Conservation (phyloP, 2,113 vertebrate genomes). For the Laticauda colubrina region DNA sequence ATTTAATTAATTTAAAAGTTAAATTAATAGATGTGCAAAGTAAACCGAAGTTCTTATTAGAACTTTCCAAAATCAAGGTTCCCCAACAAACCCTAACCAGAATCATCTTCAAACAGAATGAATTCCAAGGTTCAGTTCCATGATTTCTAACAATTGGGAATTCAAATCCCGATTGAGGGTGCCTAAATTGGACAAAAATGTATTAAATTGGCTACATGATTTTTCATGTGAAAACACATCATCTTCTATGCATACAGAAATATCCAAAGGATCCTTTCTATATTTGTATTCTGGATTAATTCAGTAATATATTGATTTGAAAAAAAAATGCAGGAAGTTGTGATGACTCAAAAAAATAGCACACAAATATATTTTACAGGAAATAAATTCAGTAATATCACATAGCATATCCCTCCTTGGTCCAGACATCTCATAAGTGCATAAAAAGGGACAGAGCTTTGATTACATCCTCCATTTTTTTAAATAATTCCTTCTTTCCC, state of each 20-base stretch:
- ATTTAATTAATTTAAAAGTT: background rate
- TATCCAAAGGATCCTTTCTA: background rate
- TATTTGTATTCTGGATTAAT: background rate
- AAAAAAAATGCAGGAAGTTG: background rate
- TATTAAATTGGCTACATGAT: background rate
- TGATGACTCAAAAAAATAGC: background rate
- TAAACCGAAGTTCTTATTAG: background rate
- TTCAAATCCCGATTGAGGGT: background rate
- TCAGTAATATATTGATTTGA: background rate
- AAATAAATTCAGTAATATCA: background rate
- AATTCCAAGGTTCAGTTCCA: background rate
- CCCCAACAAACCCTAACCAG: background rate
- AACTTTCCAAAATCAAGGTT: background rate
- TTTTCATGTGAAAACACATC: background rate
- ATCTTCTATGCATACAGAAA: background rate
- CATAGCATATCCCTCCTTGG: background rate
- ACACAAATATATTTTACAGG: background rate
- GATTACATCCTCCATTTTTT: background rate
- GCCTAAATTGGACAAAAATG: background rate
- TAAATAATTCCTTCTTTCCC: background rate
- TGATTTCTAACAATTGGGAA: background rate
- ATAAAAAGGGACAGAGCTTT: background rate
- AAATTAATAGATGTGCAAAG: background rate
- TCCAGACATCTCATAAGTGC: background rate
- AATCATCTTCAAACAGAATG: background rate